Conservation (phyloP, 2,888 invertebrate species). For the Caenorhabditis sinica region DNA sequence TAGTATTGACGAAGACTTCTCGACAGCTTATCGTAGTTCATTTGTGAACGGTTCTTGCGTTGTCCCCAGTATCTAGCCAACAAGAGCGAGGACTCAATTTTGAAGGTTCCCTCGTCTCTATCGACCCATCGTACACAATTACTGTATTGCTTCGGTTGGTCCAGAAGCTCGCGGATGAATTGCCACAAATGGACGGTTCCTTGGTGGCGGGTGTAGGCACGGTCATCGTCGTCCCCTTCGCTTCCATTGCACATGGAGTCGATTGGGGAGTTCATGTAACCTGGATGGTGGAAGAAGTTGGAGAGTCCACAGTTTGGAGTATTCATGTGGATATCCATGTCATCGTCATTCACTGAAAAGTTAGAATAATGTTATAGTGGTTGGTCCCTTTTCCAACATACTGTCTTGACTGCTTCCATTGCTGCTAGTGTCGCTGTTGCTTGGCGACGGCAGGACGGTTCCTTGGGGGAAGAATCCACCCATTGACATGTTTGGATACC, state of each 20-base stretch:
- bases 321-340: constrained; percentile 66
- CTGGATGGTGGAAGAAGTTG: constrained; percentile 54
- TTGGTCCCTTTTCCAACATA: constrained; percentile 12
- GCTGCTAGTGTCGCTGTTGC: constrained; percentile 74
- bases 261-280: constrained; percentile 53
- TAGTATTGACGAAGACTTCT: constrained; percentile 98
- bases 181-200: constrained; percentile 95
- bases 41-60: constrained; percentile 97
- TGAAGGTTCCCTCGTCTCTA: constrained; percentile 93
- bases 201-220: constrained; percentile 69
- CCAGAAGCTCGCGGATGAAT: constrained; percentile 95
- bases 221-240: constrained; percentile 66
- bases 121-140: constrained; percentile 98
- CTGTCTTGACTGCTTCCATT: constrained; percentile 72
- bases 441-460: constrained; percentile 69
- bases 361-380: background rate
- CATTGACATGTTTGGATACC: constrained; percentile 65
- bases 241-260: constrained; percentile 58
- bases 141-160: constrained; percentile 92
- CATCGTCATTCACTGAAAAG: constrained; percentile 73
- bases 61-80: constrained; percentile 99
- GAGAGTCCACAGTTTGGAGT: constrained; percentile 53
- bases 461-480: constrained; percentile 58
- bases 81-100: constrained; percentile 97
- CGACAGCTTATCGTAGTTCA: constrained; percentile 99